Conservation (phyloP, 2,888 invertebrate genomes). For the Drosophila anomalata region DNA sequence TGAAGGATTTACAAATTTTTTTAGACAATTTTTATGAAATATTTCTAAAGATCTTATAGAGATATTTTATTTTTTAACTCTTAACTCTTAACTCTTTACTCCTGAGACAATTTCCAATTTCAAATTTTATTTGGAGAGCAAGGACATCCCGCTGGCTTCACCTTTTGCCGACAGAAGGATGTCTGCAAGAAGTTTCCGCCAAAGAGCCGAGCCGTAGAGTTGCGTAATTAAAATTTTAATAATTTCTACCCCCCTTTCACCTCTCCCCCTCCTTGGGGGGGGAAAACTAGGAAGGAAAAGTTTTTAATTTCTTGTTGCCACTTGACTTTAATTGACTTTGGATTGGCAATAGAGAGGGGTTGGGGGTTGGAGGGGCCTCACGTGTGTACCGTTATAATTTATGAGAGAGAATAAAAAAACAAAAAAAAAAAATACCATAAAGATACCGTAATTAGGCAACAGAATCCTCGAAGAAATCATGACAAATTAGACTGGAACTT, state of each 20-base stretch:
- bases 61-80: no score
- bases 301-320: slow-evolving; percentile 56
- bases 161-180: slow-evolving; percentile 28
- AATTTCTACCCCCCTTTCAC: slow-evolving; percentile 45
- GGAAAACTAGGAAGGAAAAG: slow-evolving; percentile 30
- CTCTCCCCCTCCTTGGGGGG: no score
- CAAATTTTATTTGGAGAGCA: neutral
- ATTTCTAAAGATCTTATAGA: no score
- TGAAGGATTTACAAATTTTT: no score
- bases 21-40: no score
- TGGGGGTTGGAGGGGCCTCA: neutral
- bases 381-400: slow-evolving; percentile 41
- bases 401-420: slow-evolving; percentile 4
- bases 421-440: neutral
- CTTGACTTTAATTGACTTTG: slow-evolving; percentile 66
- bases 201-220: slow-evolving; percentile 47
- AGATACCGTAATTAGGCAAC: slow-evolving; percentile 13
- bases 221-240: slow-evolving; percentile 75
- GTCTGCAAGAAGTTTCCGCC: slow-evolving; percentile 59
- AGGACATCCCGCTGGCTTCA: slow-evolving; percentile 1
- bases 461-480: slow-evolving; percentile 19
- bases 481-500: slow-evolving; percentile 58
- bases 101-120: no score
- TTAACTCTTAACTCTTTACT: no score
- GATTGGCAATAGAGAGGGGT: slow-evolving; percentile 53